Evolutionary conservation across 2,888 invertebrate species (phyloP).

Genomic region (Bombylius major): DNA sequence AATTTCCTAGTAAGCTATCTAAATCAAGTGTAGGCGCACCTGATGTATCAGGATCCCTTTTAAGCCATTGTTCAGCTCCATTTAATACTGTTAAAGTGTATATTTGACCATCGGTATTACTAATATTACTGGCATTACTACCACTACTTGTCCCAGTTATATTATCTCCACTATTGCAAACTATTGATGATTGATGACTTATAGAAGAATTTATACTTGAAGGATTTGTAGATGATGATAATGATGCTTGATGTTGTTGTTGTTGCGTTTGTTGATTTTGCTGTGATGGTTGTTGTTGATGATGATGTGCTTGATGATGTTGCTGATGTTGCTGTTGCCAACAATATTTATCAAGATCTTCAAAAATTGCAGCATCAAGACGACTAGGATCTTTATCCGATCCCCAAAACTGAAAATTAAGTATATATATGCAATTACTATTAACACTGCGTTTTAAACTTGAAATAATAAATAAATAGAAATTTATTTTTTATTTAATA

Average conservation of each 20-base stretch:
- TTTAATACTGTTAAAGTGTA: constrained; percentile 79
- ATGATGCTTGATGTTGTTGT: constrained; percentile 37
- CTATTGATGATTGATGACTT: constrained; percentile 25
- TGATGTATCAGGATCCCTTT: constrained; percentile 46
- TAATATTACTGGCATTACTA: constrained; percentile 17
- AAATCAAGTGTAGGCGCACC: constrained; percentile 54
- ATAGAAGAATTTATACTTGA: constrained; percentile 20
- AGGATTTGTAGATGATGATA: constrained; percentile 38
- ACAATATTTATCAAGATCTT: constrained; percentile 74
- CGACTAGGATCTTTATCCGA: constrained; percentile 53
- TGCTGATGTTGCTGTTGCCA: constrained; percentile 51
- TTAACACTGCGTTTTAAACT: no score
- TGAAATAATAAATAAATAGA: no score
- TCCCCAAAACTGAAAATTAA: constrained; percentile 31
- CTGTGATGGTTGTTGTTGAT: constrained; percentile 11
- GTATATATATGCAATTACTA: neutral
- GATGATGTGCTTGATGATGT: constrained; percentile 16
- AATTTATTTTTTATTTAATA: no score
- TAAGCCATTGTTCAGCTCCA: constrained; percentile 55
- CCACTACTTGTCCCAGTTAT: constrained; percentile 26
- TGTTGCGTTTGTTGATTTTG: constrained; percentile 36
- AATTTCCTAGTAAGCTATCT: constrained; percentile 66
- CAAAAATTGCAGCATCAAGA: constrained; percentile 61
- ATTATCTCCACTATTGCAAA: constrained; percentile 37
- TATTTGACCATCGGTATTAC: constrained; percentile 62